Evolutionary conservation across 1,140 invertebrate species (phyloP), one percentile per base, ranked within the genome.

Genomic region (Diorhabda carinulata): DNA sequence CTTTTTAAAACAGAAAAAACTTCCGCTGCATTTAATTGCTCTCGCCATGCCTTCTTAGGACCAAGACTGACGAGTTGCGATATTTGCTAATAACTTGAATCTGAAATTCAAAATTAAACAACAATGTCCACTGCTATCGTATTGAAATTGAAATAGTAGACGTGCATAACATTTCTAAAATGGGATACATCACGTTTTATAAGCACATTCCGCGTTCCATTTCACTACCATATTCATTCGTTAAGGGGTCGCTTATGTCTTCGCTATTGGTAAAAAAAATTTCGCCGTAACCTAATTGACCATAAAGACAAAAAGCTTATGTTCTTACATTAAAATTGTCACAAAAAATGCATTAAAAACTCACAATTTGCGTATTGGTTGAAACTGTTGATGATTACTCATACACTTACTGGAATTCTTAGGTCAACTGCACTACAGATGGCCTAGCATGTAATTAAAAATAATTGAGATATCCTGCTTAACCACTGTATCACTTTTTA

Each of bases 131-230:
- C 5, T 8, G 45, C 8, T 52, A 5, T 25, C n/a, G 1, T 5
- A 5, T 42, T 6, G 5, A 5, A 6, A n/a, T 60, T 60, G 59
- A 7, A 6, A 5, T 6, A 5, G n/a, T 40, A 6, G 4, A 5
- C 7, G n/a, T 40, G 5, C 59, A 6, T 5, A 5, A 6, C 41
- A 6, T 6, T 60, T 60, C 59, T 60, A 60, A 2, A 60, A 60
- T 60, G 59, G 59, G 59, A 60, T 60, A 40, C 41, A 60, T 60
- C 59, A 5, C 59, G 59, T 60, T 60, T 60, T 40, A 60, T 5
- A 60, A 60, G 5, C 59, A 60, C 45, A 52, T 60, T 5, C 7
- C 10, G n/a, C 59, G 41, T 25, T 2, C 45, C 45, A 52, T 2
- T 52, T 52, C 2, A 52, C n/a, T 2, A 60, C 5, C 59, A 40